A percentile compares a stretch with the other conserved stretches of the same genome.
Conservation (phyloP, 2,888 invertebrate genomes). For the Dolichopus griseipennis region DNA sequence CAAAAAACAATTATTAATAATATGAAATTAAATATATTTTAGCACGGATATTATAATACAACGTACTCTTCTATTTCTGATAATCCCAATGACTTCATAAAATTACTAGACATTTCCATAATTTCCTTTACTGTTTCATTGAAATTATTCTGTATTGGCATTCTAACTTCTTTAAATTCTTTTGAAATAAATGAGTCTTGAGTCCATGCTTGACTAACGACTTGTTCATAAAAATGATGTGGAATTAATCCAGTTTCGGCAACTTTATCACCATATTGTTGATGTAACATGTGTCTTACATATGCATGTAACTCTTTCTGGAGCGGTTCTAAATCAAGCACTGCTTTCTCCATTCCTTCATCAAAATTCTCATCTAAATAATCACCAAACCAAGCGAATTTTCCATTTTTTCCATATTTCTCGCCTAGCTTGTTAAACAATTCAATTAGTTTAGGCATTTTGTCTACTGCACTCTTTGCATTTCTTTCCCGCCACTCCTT, state of each 20-base stretch:
- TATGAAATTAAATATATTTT: no score
- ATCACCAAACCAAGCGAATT: conserved; percentile 27
- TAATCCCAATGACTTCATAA: conserved; percentile 17
- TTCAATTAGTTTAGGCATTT: conserved; percentile 25
- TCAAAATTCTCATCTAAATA: conserved; percentile 28
- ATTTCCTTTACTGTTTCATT: neutral
- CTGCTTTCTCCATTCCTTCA: conserved; percentile 51
- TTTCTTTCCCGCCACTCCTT: conserved; percentile 35
- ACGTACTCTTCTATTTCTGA: conserved; percentile 7
- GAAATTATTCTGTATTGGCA: conserved; percentile 8
- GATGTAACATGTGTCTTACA: conserved; percentile 53
- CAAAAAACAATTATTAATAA: no score
- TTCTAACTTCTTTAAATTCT: neutral
- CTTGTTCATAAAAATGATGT: conserved; percentile 16
- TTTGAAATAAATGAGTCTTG: conserved; percentile 4
- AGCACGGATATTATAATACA: no score
- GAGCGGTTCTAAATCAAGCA: conserved; percentile 62
- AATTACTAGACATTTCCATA: conserved; percentile 12
- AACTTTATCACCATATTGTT: conserved; percentile 12
- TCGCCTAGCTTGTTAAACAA: conserved; percentile 26
- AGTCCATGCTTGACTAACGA: conserved; percentile 12
- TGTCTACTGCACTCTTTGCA: conserved; percentile 24
- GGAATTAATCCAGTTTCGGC: conserved; percentile 15
- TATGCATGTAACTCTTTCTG: conserved; percentile 71
- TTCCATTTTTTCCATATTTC: conserved; percentile 19